Evolutionary conservation across 2,797 vertebrate species (phyloP).

Genomic region (Apogon hyalosoma): DNA sequence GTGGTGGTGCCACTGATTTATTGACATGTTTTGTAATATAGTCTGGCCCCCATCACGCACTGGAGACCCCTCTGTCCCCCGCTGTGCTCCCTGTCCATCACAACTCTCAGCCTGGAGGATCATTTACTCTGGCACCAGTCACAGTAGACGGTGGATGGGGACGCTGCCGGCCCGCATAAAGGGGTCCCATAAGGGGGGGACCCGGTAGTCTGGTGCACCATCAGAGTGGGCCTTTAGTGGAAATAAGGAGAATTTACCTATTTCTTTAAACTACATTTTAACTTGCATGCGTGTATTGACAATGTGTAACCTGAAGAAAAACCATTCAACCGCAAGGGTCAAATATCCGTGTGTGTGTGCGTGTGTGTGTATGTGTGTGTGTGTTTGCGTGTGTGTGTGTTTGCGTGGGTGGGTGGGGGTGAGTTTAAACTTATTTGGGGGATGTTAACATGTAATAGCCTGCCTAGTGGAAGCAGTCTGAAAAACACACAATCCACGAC

Average conservation of each 20-base stretch:
- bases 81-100: slow-evolving; percentile 62
- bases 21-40: slow-evolving; percentile 72
- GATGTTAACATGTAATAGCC: not conserved
- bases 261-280: not conserved
- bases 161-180: too few species aligned
- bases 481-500: not conserved
- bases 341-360: too few species aligned
- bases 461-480: not conserved
- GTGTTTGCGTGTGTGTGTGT: too few species aligned
- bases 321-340: not conserved
- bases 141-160: slow-evolving; percentile 30
- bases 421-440: not conserved
- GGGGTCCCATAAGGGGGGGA: too few species aligned
- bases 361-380: too few species aligned
- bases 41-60: slow-evolving; percentile 42
- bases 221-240: slow-evolving; percentile 3
- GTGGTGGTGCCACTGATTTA: slow-evolving; percentile 62
- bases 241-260: not conserved
- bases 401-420: too few species aligned
- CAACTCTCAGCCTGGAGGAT: slow-evolving; percentile 54
- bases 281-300: not conserved
- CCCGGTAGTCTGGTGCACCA: slow-evolving; percentile 10
- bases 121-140: slow-evolving; percentile 76
- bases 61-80: slow-evolving; percentile 50
- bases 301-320: not conserved